These are phyloP conservation scores for Rhabdomys pumilio DNA, from an alignment of 2,797 vertebrate species.

Conservation along the genomic window DNA sequence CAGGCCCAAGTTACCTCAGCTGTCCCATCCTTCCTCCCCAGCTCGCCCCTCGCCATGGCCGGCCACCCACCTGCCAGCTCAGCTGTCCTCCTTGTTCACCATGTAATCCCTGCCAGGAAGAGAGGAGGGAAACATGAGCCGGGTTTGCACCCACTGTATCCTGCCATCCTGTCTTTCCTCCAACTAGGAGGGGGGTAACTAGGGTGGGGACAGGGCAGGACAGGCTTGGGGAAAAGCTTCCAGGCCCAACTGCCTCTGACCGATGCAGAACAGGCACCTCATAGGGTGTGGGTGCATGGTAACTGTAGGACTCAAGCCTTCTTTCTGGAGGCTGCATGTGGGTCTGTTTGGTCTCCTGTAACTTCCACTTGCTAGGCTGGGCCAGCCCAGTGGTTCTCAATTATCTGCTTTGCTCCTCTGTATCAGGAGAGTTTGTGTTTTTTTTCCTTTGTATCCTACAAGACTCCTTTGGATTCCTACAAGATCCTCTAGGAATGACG, in stretches of 20 bases:
- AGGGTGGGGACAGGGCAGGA: conserved; percentile 55
- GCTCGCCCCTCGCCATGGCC: conserved; percentile 28
- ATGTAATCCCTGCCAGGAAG: conserved; percentile 82
- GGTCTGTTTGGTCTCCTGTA: neutral
- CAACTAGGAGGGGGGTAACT: neutral
- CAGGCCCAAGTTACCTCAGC: conserved; percentile 54
- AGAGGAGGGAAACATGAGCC: conserved; percentile 81
- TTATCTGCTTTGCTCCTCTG: neutral
- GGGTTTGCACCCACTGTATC: conserved; percentile 76
- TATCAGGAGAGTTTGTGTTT: neutral
- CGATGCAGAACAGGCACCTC: neutral
- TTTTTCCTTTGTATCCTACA: neutral
- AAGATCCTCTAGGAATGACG: neutral
- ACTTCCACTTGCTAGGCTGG: neutral
- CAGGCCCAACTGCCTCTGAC: neutral
- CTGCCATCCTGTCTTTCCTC: conserved; percentile 75
- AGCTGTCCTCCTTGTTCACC: conserved; percentile 81
- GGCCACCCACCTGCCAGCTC: conserved; percentile 82
- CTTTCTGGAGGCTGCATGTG: neutral
- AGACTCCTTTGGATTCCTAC: neutral
- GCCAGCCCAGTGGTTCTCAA: neutral
- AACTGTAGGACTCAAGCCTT: neutral
- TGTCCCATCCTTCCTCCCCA: conserved; percentile 71
- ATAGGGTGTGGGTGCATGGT: neutral
- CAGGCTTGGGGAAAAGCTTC: neutral